phyloP scores from a whole-genome alignment of 1,140 invertebrate species.

The Brachystomella parvula region DNA sequence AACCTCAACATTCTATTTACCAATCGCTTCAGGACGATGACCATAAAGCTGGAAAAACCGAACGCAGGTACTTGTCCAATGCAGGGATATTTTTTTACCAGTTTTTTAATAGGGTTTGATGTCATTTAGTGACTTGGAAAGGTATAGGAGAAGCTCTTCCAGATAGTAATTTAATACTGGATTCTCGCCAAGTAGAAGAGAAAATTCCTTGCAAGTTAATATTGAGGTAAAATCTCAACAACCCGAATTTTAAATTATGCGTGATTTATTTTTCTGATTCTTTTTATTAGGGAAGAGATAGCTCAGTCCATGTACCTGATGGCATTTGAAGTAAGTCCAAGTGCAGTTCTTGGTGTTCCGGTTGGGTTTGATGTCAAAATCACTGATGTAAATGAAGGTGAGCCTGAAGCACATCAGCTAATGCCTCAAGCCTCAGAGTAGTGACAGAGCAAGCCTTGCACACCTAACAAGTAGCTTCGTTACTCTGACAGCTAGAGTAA shows the following conservation, averaged over 20 bases:
- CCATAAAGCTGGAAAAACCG: constrained; percentile 20
- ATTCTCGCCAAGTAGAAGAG: constrained; percentile 12
- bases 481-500: too few relatives aligned
- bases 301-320: constrained; percentile 7
- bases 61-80: background rate
- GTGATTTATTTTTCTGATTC: background rate
- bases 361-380: constrained; percentile 23
- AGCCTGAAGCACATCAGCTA: too few relatives aligned
- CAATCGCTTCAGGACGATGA: constrained; percentile 10
- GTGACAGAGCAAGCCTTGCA: too few relatives aligned
- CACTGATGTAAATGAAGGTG: background rate
- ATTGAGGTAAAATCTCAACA: background rate
- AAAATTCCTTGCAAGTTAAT: background rate
- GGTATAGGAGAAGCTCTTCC: constrained; percentile 11
- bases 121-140: constrained; percentile 14
- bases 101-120: background rate
- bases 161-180: constrained; percentile 19
- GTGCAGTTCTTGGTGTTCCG: constrained; percentile 17
- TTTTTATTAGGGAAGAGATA: background rate
- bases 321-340: background rate
- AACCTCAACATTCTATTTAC: constrained; percentile 4
- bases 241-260: background rate
- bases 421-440: too few relatives aligned
- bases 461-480: too few relatives aligned
- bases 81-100: background rate